phyloP scores from a whole-genome alignment of 2,797 vertebrate genomes.

The Phataginus tetradactyla region DNA sequence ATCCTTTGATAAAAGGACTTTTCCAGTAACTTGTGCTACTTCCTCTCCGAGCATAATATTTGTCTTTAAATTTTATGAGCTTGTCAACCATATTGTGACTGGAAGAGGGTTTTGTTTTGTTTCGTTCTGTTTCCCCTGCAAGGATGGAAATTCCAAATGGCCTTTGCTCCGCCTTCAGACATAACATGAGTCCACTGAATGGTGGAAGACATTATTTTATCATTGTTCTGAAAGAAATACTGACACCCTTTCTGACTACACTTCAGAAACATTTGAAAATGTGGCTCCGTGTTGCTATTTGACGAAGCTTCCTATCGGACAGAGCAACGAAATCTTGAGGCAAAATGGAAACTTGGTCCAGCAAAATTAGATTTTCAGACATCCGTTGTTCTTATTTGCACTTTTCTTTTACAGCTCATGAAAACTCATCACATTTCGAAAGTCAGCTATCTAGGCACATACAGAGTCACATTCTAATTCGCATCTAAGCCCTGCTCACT shows the following conservation, averaged over 20 bases:
- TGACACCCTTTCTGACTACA: not conserved
- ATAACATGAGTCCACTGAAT: not conserved
- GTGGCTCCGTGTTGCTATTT: not conserved
- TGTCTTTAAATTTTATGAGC: slow-evolving; percentile 27
- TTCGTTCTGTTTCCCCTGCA: not conserved
- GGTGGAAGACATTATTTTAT: not conserved
- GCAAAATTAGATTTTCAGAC: slow-evolving; percentile 34
- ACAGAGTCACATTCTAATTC: not conserved
- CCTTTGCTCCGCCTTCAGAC: slow-evolving; percentile 14
- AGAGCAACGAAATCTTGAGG: not conserved
- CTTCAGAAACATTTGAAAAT: slow-evolving; percentile 8
- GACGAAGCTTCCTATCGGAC: not conserved
- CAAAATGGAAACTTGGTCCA: not conserved
- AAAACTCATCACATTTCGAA: slow-evolving; percentile 6
- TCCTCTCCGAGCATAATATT: slow-evolving; percentile 10
- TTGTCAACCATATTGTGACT: not conserved
- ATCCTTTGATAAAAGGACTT: not conserved
- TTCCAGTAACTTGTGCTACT: not conserved
- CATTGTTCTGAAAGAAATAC: not conserved
- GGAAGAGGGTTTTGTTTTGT: not conserved
- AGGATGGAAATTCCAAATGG: not conserved
- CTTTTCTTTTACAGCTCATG: slow-evolving; percentile 2
- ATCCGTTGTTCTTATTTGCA: slow-evolving; percentile 14
- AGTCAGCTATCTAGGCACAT: not conserved
- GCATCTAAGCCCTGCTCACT: not conserved